Conservation (phyloP, 2,797 vertebrate species). For the Echeneis naucrates region DNA sequence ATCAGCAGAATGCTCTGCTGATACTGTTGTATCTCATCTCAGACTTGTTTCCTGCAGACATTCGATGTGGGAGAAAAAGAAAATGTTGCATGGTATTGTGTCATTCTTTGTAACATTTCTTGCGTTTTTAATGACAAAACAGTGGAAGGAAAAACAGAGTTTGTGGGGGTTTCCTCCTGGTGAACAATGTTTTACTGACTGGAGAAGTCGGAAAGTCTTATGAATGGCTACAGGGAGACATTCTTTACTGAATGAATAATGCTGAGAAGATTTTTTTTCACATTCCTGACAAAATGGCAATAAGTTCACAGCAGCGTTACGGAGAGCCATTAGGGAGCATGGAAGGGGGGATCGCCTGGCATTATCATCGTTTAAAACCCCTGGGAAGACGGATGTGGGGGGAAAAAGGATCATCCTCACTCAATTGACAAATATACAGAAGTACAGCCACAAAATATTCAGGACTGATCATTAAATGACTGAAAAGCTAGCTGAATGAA, state of each 20-base stretch:
- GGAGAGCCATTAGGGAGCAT: constrained; percentile 46
- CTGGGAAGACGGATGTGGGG: constrained; percentile 25
- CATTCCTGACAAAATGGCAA: constrained; percentile 18
- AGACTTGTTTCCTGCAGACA: too few relatives aligned
- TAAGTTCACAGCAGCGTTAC: constrained; percentile 39
- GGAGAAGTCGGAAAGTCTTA: too few relatives aligned
- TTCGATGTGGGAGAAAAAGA: too few relatives aligned
- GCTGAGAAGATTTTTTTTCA: neutral
- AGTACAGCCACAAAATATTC: constrained; percentile 48
- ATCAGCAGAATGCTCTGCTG: too few relatives aligned
- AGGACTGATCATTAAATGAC: constrained; percentile 40
- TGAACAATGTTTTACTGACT: too few relatives aligned
- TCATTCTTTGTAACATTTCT: too few relatives aligned
- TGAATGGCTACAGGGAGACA: neutral
- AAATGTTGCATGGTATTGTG: too few relatives aligned
- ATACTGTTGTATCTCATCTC: too few relatives aligned
- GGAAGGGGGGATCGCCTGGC: constrained; percentile 21
- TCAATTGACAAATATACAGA: constrained; percentile 33
- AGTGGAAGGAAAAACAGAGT: too few relatives aligned
- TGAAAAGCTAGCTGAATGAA: constrained; percentile 34
- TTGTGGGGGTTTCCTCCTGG: too few relatives aligned
- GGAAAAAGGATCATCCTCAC: constrained; percentile 29
- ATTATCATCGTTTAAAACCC: constrained; percentile 51
- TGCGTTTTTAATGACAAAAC: too few relatives aligned
- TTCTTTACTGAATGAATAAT: constrained; percentile 13